These are phyloP conservation scores for Ectemnius cavifrons DNA, from an alignment of 2,888 invertebrate species.

Conservation along the genomic window DNA sequence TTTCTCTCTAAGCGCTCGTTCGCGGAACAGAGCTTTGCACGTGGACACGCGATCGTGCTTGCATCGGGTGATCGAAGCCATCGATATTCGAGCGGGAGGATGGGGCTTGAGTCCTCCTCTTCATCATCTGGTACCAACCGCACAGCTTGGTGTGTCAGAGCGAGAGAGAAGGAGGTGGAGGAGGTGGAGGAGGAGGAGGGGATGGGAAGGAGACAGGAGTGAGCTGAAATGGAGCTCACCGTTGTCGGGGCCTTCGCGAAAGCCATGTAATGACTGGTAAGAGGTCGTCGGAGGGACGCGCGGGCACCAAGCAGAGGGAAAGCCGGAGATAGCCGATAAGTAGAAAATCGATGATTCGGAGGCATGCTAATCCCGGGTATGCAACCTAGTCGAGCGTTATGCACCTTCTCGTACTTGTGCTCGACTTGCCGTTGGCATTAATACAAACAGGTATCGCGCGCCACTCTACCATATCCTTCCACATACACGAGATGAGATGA, in stretches of 20 bases:
- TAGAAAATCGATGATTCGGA: constrained; percentile 73
- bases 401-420: constrained; percentile 47
- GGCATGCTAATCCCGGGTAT: constrained; percentile 66
- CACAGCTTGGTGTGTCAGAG: background rate
- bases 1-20: constrained; percentile 27
- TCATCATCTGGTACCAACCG: constrained; percentile 51
- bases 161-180: too few species aligned
- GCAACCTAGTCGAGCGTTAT: constrained; percentile 47
- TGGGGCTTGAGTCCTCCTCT: constrained; percentile 38
- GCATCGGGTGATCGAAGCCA: constrained; percentile 50
- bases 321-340: constrained; percentile 68
- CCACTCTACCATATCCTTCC: constrained; percentile 30
- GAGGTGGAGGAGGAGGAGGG: too few species aligned
- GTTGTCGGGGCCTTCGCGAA: constrained; percentile 53
- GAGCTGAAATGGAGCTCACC: constrained; percentile 46
- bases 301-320: constrained; percentile 14
- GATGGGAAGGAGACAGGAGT: constrained; percentile 14
- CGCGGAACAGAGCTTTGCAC: constrained; percentile 50
- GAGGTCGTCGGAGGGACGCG: constrained; percentile 52
- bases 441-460: constrained; percentile 57
- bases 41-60: constrained; percentile 56
- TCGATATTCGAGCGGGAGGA: constrained; percentile 38
- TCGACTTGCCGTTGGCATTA: constrained; percentile 59
- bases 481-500: too few species aligned
- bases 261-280: constrained; percentile 60